phyloP scores from a whole-genome alignment of 2,113 vertebrate genomes.

The Crypturellus undulatus region DNA sequence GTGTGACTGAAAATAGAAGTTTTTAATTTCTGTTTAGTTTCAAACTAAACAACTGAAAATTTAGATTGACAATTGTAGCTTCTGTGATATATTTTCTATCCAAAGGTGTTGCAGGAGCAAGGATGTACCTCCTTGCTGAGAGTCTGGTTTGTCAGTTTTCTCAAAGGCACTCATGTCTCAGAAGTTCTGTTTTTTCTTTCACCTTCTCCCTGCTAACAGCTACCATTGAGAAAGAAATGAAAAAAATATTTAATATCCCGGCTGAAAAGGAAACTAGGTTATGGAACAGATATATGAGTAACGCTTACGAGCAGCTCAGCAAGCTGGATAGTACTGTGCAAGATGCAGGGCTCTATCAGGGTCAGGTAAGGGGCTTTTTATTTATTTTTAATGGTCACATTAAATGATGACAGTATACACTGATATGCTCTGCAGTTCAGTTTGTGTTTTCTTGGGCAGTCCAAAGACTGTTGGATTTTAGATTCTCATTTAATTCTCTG shows the following conservation, averaged over 20 bases:
- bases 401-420: background rate
- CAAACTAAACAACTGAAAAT: background rate
- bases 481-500: background rate
- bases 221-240: constrained; percentile 94
- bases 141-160: background rate
- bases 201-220: constrained; percentile 74
- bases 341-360: constrained; percentile 94
- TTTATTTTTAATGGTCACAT: background rate
- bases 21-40: background rate
- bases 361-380: constrained; percentile 84
- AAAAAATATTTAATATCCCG: constrained; percentile 90
- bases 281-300: constrained; percentile 96
- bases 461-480: background rate
- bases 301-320: constrained; percentile 91
- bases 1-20: background rate
- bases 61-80: background rate
- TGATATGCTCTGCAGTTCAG: background rate
- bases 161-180: background rate
- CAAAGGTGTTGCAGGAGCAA: background rate
- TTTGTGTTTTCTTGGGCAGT: background rate
- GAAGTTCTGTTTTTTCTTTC: background rate
- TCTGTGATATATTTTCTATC: background rate
- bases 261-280: constrained; percentile 90
- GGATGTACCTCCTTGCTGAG: background rate
- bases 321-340: constrained; percentile 95